These are phyloP conservation scores for Limonius californicus DNA, from an alignment of 1,140 invertebrate species.

Conservation along the genomic window DNA sequence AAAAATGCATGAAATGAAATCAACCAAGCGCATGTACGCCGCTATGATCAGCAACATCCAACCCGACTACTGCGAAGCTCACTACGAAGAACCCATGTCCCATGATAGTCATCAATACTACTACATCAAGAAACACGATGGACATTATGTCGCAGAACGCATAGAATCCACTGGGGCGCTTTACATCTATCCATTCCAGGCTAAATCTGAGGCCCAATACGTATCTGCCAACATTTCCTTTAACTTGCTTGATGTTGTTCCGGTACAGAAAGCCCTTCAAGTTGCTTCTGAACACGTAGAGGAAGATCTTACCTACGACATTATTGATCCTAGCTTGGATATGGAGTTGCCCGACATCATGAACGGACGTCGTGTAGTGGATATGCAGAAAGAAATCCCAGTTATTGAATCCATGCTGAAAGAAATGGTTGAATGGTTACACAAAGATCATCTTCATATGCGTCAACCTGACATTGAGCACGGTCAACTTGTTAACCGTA, in stretches of 20 bases:
- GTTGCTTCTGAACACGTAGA: slow-evolving; percentile 26
- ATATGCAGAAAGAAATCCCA: slow-evolving; percentile 30
- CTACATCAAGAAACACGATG: slow-evolving; percentile 24
- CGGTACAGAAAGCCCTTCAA: slow-evolving; percentile 8
- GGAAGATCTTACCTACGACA: slow-evolving; percentile 37
- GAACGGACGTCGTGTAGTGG: slow-evolving; percentile 39
- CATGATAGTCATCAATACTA: slow-evolving; percentile 26
- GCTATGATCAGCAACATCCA: slow-evolving; percentile 16
- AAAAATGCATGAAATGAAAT: slow-evolving; percentile 29
- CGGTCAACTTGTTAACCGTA: slow-evolving; percentile 43
- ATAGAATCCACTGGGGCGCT: slow-evolving; percentile 35
- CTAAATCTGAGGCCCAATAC: slow-evolving; percentile 44
- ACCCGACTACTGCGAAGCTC: slow-evolving; percentile 19
- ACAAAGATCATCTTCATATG: slow-evolving; percentile 44
- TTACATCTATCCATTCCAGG: slow-evolving; percentile 46
- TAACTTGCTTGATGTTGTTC: background rate
- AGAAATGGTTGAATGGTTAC: slow-evolving; percentile 43
- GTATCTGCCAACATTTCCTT: slow-evolving; percentile 41
- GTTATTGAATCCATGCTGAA: slow-evolving; percentile 40
- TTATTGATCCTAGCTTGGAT: slow-evolving; percentile 27
- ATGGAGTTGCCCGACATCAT: slow-evolving; percentile 36
- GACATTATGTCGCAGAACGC: slow-evolving; percentile 20
- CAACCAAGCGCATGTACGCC: slow-evolving; percentile 21
- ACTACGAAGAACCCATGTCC: slow-evolving; percentile 24
- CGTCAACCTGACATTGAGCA: slow-evolving; percentile 42